Percentiles rank a stretch among this genome's conserved stretches.
Conservation (phyloP, 2,113 vertebrate genomes). For the Neodon shergylaensis region DNA sequence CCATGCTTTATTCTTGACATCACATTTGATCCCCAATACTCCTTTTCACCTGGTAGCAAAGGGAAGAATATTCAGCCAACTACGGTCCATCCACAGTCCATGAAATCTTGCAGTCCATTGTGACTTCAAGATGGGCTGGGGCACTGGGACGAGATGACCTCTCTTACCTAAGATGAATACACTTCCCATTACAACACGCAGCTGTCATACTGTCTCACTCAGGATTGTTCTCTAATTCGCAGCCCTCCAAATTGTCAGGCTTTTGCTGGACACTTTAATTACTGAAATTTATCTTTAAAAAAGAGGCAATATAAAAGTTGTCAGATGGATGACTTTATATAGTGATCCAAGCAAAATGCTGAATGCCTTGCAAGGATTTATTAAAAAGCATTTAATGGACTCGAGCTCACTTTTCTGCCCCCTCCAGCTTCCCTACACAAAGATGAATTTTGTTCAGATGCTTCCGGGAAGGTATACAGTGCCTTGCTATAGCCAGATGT, state of each 20-base stretch:
- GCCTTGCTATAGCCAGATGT: neutral
- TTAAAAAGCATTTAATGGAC: constrained; percentile 78
- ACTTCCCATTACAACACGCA: constrained; percentile 78
- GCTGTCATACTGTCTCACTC: constrained; percentile 76
- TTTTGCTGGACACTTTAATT: constrained; percentile 83
- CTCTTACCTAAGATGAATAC: constrained; percentile 79
- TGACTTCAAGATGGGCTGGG: constrained; percentile 50
- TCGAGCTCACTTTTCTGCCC: constrained; percentile 55
- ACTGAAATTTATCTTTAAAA: constrained; percentile 84
- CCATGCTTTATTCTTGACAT: neutral
- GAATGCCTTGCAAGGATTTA: constrained; percentile 68
- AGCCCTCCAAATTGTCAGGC: constrained; percentile 75
- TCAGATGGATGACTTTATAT: constrained; percentile 81
- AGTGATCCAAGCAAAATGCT: constrained; percentile 80
- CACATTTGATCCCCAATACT: neutral
- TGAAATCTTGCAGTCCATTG: neutral
- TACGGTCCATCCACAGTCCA: neutral
- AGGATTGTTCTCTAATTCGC: constrained; percentile 76
- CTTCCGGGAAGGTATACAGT: constrained; percentile 6
- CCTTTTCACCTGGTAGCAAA: neutral
- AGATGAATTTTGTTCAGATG: neutral
- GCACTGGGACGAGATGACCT: constrained; percentile 66
- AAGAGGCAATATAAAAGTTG: constrained; percentile 79
- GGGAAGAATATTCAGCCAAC: neutral
- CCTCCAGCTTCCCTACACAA: neutral